These are phyloP conservation scores for Maconellicoccus hirsutus DNA, from an alignment of 1,140 invertebrate species.

Conservation along the genomic window DNA sequence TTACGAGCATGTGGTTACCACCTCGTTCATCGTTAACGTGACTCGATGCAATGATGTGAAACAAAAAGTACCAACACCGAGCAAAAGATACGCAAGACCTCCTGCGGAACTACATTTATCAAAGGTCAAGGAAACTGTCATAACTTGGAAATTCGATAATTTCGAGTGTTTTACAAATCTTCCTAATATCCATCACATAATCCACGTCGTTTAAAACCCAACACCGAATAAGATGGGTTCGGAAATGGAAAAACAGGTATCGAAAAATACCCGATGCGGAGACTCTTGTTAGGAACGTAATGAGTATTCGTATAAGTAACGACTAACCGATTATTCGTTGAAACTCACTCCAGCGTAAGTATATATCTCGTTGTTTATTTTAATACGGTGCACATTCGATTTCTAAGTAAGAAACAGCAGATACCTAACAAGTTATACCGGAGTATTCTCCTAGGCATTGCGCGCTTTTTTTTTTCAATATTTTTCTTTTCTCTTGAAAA, in stretches of 20 bases:
- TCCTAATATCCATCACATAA: too few species aligned
- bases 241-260: too few species aligned
- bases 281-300: not conserved
- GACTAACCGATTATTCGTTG: not conserved
- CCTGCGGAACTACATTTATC: not conserved
- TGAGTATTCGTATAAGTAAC: constrained; percentile 9
- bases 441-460: not conserved
- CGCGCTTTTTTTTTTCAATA: constrained; percentile 7
- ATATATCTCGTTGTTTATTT: constrained; percentile 21
- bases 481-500: constrained; percentile 20
- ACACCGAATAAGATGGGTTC: too few species aligned
- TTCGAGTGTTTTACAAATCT: too few species aligned
- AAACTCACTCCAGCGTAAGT: constrained; percentile 10
- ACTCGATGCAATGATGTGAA: not conserved
- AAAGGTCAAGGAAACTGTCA: not conserved
- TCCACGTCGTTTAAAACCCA: too few species aligned
- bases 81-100: not conserved
- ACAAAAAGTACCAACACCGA: not conserved
- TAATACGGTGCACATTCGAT: constrained; percentile 18
- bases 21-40: not conserved
- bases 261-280: too few species aligned
- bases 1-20: constrained; percentile 2
- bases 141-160: too few species aligned
- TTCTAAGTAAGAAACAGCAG: constrained; percentile 13
- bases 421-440: constrained; percentile 8